Evolutionary conservation across 2,113 vertebrate genomes (phyloP).

Genomic region (Nothoprocta pentlandii): DNA sequence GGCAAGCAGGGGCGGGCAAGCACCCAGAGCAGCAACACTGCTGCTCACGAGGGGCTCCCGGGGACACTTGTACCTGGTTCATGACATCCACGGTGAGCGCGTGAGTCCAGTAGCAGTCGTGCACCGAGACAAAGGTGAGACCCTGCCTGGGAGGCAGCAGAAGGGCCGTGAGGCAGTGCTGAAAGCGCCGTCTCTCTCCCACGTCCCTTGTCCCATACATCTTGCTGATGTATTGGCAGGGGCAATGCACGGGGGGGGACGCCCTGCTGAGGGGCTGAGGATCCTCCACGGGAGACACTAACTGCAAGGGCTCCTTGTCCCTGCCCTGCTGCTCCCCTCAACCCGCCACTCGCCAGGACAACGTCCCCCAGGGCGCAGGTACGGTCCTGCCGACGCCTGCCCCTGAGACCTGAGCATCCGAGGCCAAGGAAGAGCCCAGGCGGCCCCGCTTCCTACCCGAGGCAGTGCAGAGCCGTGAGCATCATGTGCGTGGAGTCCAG

Average conservation of each 20-base stretch:
- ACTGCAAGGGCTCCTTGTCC: accelerated
- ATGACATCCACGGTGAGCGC: constrained; percentile 88
- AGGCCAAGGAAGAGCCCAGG: background rate
- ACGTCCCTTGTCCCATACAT: accelerated
- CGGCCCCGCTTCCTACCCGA: constrained; percentile 79
- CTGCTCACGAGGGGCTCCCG: background rate
- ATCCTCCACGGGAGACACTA: background rate
- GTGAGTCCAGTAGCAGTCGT: constrained; percentile 98
- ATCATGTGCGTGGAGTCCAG: constrained; percentile 99
- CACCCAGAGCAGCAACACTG: background rate
- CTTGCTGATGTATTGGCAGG: background rate
- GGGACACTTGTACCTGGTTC: constrained; percentile 87
- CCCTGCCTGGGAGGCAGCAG: constrained; percentile 80
- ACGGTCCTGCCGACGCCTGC: background rate
- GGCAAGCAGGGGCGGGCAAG: background rate
- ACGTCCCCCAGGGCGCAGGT: background rate
- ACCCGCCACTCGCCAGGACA: background rate
- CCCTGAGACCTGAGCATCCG: accelerated
- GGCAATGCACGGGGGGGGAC: background rate
- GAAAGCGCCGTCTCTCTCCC: constrained; percentile 21
- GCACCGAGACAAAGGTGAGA: constrained; percentile 94
- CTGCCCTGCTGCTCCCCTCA: background rate
- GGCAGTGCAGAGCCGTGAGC: constrained; percentile 93
- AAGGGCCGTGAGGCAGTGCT: background rate
- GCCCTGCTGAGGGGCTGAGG: background rate